Evolutionary conservation across 2,797 vertebrate species (phyloP).

Genomic region (Sebastolobus alascanus): DNA sequence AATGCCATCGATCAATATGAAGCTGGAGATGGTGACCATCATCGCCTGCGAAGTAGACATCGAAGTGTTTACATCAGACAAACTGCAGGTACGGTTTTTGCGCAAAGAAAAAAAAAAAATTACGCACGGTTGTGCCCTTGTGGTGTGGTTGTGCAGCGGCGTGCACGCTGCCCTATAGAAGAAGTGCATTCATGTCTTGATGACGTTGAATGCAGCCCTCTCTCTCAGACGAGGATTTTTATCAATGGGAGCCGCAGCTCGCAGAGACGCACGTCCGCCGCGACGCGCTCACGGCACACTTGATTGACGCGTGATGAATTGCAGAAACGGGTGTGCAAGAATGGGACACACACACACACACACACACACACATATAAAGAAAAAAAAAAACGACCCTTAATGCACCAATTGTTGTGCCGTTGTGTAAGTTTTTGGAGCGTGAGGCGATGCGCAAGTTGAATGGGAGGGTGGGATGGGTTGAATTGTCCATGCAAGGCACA

Average conservation of each 20-base stretch:
- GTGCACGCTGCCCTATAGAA: slow-evolving; percentile 49
- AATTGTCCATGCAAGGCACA: slow-evolving; percentile 62
- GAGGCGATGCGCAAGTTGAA: slow-evolving; percentile 34
- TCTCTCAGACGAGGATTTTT: slow-evolving; percentile 73
- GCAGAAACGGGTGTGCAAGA: slow-evolving; percentile 34
- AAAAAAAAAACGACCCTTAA: not conserved
- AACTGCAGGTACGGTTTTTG: slow-evolving; percentile 85
- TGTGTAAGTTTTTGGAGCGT: slow-evolving; percentile 19
- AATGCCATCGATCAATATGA: slow-evolving; percentile 92
- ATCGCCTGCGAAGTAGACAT: slow-evolving; percentile 89
- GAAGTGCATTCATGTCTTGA: slow-evolving; percentile 57
- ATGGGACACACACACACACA: not conserved
- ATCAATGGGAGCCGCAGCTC: slow-evolving; percentile 85
- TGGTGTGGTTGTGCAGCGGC: slow-evolving; percentile 39
- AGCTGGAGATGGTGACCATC: slow-evolving; percentile 90
- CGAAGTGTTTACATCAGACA: slow-evolving; percentile 88
- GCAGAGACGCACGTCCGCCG: slow-evolving; percentile 63
- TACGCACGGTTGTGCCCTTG: slow-evolving; percentile 29
- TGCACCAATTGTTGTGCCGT: slow-evolving; percentile 23
- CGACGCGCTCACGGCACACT: slow-evolving; percentile 24
- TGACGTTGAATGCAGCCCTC: slow-evolving; percentile 76
- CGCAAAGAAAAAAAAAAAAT: not conserved
- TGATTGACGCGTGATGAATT: slow-evolving; percentile 53
- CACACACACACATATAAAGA: not conserved
- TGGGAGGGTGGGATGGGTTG: slow-evolving; percentile 27